Base-by-base conservation (phyloP, 2,888 invertebrate species). In the Helicoverpa assulta region DNA sequence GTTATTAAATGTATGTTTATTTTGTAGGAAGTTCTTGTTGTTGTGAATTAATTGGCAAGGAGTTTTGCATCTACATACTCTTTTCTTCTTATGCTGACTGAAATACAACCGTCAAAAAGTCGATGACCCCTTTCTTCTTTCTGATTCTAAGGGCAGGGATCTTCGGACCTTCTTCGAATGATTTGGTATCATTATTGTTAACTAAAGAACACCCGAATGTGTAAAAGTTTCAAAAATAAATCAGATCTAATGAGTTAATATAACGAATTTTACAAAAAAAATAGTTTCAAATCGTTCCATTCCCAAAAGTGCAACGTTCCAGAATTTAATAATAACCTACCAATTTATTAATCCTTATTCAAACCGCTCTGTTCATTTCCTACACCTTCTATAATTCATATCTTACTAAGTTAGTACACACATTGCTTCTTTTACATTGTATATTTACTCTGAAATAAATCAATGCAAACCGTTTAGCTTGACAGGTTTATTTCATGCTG, bases 401-500 rank as follows among this genome's bases (percentile, higher is more conserved):
- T 37, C 43, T 18, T 29, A 61, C 56, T 74, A 66, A 75, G 76
- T 76, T 56, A 52, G 52, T 64, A 50, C 71, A 65, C 26, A 61
- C 58, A 43, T 55, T 21, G 56, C 58, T 14, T 59, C 56, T 57
- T 76, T 76, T 71, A 78, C 78, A 67, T 80, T 80, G 76, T 81
- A 68, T 73, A 70, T 81, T 77, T 80, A 73, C 70, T 73, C 67
- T 26, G 56, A 73, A 70, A 81, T 80, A 80, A 80, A 80, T 80
- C 79, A 80, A 64, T 68, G 60, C 51, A n/a, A 76, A 78, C 77
- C 72, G 78, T 81, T 77, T 70, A 73, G 70, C 75, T 78, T 76
- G 85, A 82, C 81, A 78, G 79, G 73, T 82, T 85, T 78, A 82
- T 81, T 83, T 81, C 81, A 85, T 78, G 83, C 78, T 80, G 71